A percentile compares a stretch with the other conserved stretches of the same genome.
Conservation (phyloP, 2,888 invertebrate genomes). For the Ophion obscuratus region DNA sequence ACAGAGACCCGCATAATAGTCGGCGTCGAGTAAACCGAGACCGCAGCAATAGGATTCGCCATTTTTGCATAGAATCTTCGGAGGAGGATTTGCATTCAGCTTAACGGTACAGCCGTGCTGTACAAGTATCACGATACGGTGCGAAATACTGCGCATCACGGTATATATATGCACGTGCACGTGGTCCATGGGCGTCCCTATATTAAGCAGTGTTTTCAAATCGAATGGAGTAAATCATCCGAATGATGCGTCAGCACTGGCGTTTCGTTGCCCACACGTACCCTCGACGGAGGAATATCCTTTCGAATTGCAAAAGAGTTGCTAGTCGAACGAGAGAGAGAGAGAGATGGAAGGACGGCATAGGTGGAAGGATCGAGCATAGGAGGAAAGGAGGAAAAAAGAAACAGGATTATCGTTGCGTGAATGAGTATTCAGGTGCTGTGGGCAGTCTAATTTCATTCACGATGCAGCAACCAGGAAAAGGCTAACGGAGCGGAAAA, state of each 20-base stretch:
- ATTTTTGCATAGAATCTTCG: constrained; percentile 55
- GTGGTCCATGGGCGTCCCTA: constrained; percentile 57
- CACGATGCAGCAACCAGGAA: not conserved
- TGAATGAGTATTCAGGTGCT: constrained; percentile 15
- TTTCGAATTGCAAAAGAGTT: constrained; percentile 33
- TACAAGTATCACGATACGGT: constrained; percentile 27
- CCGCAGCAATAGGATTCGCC: constrained; percentile 43
- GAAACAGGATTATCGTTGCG: not conserved
- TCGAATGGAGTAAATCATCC: constrained; percentile 44
- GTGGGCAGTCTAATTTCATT: constrained; percentile 25
- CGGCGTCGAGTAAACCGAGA: constrained; percentile 31
- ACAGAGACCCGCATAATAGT: not conserved
- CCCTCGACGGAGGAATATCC: constrained; percentile 16
- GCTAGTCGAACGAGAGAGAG: constrained; percentile 8
- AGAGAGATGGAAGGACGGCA: not conserved
- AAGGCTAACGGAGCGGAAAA: constrained; percentile 9
- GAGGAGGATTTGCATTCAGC: constrained; percentile 60
- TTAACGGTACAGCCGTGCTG: constrained; percentile 30
- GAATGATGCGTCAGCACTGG: constrained; percentile 55
- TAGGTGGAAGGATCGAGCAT: not conserved
- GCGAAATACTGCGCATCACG: not conserved
- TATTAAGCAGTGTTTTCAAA: constrained; percentile 57
- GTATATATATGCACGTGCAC: constrained; percentile 23
- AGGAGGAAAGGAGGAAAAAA: constrained; percentile 13
- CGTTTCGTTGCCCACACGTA: constrained; percentile 31